Conservation (phyloP, 2,888 invertebrate genomes). For the Parnassius orleans region DNA sequence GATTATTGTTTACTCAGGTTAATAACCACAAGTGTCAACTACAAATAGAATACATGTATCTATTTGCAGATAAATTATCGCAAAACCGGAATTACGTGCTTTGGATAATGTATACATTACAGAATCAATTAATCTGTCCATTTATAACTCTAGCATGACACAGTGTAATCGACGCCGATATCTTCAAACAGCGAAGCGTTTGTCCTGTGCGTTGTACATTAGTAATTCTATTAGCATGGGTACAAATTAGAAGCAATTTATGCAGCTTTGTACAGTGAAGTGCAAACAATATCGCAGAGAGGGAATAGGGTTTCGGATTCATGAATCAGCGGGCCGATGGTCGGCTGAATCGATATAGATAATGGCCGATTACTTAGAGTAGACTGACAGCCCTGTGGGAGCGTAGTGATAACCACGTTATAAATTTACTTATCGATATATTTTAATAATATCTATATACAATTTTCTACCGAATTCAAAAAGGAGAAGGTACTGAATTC, state of each 20-base stretch:
- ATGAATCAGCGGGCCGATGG: constrained; percentile 48
- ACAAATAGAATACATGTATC: constrained; percentile 1
- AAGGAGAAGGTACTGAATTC: too few relatives aligned
- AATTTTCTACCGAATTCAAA: too few relatives aligned
- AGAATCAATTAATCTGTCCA: constrained; percentile 27
- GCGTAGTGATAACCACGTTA: constrained; percentile 38
- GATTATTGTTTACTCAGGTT: too few relatives aligned
- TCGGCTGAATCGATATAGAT: constrained; percentile 59
- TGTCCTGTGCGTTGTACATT: constrained; percentile 9
- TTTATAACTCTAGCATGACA: constrained; percentile 23
- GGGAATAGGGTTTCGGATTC: constrained; percentile 28
- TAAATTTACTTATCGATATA: constrained; percentile 27
- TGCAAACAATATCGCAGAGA: constrained; percentile 24
- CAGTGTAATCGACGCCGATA: constrained; percentile 15
- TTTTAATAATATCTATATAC: background rate
- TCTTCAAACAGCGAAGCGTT: background rate
- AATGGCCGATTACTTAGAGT: constrained; percentile 65
- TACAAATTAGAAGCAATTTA: background rate
- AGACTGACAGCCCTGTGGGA: constrained; percentile 60
- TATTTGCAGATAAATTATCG: constrained; percentile 19
- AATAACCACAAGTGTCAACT: too few relatives aligned
- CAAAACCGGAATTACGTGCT: constrained; percentile 16
- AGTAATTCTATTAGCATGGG: background rate
- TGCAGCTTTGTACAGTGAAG: constrained; percentile 20
- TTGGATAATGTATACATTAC: constrained; percentile 17